These are phyloP conservation scores for Caenorhabditis panamensis DNA, from an alignment of 2,888 invertebrate species.

Conservation along the genomic window DNA sequence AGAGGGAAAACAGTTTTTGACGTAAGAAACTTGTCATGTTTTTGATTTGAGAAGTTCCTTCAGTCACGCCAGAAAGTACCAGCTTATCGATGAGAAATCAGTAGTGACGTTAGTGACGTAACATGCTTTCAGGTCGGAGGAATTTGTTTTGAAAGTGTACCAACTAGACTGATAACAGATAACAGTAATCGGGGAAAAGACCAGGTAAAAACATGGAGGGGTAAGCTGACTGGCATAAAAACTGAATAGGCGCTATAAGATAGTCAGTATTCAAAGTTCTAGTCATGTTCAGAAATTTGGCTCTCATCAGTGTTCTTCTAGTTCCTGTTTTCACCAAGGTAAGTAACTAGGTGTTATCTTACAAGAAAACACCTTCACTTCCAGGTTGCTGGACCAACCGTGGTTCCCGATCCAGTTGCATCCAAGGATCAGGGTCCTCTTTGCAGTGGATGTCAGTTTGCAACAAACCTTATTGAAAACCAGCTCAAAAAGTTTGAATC, in stretches of 20 bases:
- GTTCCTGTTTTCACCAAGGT: too few species aligned
- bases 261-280: neutral
- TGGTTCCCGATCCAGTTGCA: too few species aligned
- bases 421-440: constrained; percentile 3
- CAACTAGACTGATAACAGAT: neutral
- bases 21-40: neutral
- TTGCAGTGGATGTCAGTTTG: constrained; percentile 41
- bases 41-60: neutral
- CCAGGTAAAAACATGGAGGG: neutral
- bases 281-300: neutral
- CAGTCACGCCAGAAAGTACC: neutral
- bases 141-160: neutral
- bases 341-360: too few species aligned
- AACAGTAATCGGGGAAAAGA: neutral
- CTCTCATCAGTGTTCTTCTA: neutral
- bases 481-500: constrained; percentile 35
- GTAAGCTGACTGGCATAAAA: neutral
- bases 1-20: neutral
- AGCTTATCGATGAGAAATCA: neutral
- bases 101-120: neutral
- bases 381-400: too few species aligned
- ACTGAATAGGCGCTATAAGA: neutral
- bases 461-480: constrained; percentile 11
- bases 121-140: neutral
- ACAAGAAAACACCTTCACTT: too few species aligned